phyloP scores from a whole-genome alignment of 1,140 invertebrate genomes.

The Psilanteris sp. region DNA sequence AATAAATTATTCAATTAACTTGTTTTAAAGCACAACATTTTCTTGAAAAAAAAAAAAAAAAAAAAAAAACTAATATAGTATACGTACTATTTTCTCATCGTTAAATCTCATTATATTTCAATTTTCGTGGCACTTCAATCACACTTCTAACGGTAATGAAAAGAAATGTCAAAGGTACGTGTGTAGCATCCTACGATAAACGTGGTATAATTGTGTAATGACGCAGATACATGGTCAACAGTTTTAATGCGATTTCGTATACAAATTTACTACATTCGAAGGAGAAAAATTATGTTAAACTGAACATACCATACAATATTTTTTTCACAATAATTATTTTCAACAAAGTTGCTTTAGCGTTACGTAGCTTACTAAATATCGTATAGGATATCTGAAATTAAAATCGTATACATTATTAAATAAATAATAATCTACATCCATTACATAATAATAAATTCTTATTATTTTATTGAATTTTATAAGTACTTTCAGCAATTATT shows the following conservation, averaged over 20 bases:
- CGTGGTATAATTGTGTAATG: slow-evolving; percentile 51
- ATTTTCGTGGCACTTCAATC: slow-evolving; percentile 58
- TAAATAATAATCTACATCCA: too few species aligned
- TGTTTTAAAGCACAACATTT: too few species aligned
- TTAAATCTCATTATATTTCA: slow-evolving; percentile 59
- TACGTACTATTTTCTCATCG: slow-evolving; percentile 27
- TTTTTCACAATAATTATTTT: too few species aligned
- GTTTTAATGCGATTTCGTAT: slow-evolving; percentile 73
- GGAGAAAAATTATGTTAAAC: slow-evolving; percentile 73
- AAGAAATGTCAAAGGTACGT: slow-evolving; percentile 64
- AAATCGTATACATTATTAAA: too few species aligned
- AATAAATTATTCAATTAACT: too few species aligned
- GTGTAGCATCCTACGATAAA: slow-evolving; percentile 43
- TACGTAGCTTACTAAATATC: too few species aligned
- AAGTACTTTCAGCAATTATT: too few species aligned
- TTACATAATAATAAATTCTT: too few species aligned
- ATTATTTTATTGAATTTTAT: too few species aligned
- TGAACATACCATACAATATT: slow-evolving; percentile 49
- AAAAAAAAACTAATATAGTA: slow-evolving; percentile 46
- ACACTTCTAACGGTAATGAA: slow-evolving; percentile 53
- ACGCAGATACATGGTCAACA: slow-evolving; percentile 56
- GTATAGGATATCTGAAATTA: too few species aligned
- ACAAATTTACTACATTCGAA: slow-evolving; percentile 65
- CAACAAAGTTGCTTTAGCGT: too few species aligned
- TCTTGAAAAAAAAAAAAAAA: too few species aligned